Evolutionary conservation across 2,113 vertebrate genomes (phyloP), one percentile per base, ranked within the genome.

Genomic region (Phainopepla nitens): DNA sequence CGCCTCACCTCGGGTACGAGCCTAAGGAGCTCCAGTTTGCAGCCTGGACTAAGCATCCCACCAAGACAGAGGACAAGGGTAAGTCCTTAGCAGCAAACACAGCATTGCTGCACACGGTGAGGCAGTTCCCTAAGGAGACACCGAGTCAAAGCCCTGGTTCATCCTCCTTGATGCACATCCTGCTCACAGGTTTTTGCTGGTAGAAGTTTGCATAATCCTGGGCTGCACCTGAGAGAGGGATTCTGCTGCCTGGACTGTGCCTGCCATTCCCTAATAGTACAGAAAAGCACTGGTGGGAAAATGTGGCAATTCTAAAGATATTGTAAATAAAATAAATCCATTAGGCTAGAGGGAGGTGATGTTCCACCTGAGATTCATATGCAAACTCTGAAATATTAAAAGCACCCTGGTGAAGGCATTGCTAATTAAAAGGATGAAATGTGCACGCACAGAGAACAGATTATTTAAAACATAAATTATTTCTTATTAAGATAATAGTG

Each of bases 321-420:
- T 1, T 33, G 58, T 78, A 93, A 95, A 93, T 89, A 82, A 93
- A 96, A 94, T 89, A 83, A 91, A 89, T 78, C 77, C 53, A 15
- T 13, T 33, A 82, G 68, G 56, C 89, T 93, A 61, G 44, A 45
- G 45, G 62, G 65, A 82, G 75, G 72, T 70, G 47, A 14, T 22
- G 69, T 82, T 94, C 84, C 91, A 88, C 65, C 94, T 97, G 80
- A 92, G 70, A 89, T 64, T 91, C 85, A 51, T 70, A 73, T 66
- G 70, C 69, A 96, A 97, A 97, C 86, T 83, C 62, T 90, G 84
- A 90, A 95, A 96, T 91, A 97, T 79, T 95, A 94, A 96, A 96
- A 44, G 54, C 42, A 54, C 68, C 45, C 75, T 49, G 83, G 91
- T 62, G 72, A 90, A 91, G 64, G n/a, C 50, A 57, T 82, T 45